Percentiles rank a stretch among this genome's conserved stretches.
Evolutionary conservation across 2,888 invertebrate genomes (phyloP).

Genomic region (Thecocarcelia acutangulata): DNA sequence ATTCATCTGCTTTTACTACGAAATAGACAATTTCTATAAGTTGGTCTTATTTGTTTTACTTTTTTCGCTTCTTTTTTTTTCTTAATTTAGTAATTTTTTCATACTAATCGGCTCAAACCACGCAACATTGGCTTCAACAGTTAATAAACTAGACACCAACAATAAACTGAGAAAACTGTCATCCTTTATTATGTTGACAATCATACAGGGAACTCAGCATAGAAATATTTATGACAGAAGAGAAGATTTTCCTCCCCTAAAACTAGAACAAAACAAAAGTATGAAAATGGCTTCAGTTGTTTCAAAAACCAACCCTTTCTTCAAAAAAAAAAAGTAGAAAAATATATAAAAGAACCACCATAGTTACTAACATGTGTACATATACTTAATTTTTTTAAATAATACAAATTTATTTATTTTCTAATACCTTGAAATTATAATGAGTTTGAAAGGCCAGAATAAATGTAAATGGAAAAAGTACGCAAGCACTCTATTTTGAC

Average conservation of each 20-base stretch:
- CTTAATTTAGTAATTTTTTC: not conserved
- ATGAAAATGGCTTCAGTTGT: slow-evolving; percentile 77
- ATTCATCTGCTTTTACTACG: not conserved
- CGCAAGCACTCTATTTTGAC: slow-evolving; percentile 59
- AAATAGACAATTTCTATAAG: slow-evolving; percentile 39
- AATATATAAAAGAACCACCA: slow-evolving; percentile 58
- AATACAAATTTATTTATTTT: slow-evolving; percentile 45
- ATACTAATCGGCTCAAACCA: slow-evolving; percentile 72
- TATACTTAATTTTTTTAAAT: slow-evolving; percentile 35
- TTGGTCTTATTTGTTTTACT: slow-evolving; percentile 40
- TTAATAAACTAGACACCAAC: slow-evolving; percentile 62
- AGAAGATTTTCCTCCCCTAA: slow-evolving; percentile 44
- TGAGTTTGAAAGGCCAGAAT: slow-evolving; percentile 44
- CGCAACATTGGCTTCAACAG: slow-evolving; percentile 70
- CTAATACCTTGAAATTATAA: slow-evolving; percentile 68
- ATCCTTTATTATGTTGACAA: slow-evolving; percentile 54
- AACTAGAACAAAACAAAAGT: not conserved
- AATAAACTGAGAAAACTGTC: slow-evolving; percentile 47
- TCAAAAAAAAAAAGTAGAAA: slow-evolving; percentile 38
- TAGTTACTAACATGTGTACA: slow-evolving; percentile 54
- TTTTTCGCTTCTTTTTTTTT: slow-evolving; percentile 1
- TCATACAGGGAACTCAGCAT: slow-evolving; percentile 38
- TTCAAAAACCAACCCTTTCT: slow-evolving; percentile 76
- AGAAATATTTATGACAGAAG: slow-evolving; percentile 13
- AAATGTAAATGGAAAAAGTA: slow-evolving; percentile 22